Evolutionary conservation across 2,888 invertebrate genomes (phyloP).

Genomic region (Rhagonycha fulva): DNA sequence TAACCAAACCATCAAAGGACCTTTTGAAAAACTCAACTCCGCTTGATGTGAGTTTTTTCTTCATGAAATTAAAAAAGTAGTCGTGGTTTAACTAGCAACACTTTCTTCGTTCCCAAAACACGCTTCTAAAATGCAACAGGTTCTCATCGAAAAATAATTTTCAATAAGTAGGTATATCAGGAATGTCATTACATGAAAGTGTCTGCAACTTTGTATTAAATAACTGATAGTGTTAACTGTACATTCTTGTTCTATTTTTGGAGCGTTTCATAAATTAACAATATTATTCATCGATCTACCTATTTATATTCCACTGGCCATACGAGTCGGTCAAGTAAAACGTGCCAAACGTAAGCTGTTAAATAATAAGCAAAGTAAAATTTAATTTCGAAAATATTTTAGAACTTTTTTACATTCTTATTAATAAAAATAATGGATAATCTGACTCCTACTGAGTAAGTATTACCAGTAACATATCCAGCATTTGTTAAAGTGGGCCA

Average conservation of each 20-base stretch:
- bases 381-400: neutral
- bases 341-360: neutral
- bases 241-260: neutral
- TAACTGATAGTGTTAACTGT: neutral
- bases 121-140: neutral
- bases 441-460: neutral
- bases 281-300: neutral
- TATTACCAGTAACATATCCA: neutral
- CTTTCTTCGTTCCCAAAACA: too few relatives aligned
- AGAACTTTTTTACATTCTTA: neutral
- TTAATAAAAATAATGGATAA: neutral
- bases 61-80: too few relatives aligned
- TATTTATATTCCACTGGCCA: neutral
- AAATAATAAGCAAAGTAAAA: neutral
- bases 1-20: too few relatives aligned
- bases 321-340: neutral
- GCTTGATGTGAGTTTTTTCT: too few relatives aligned
- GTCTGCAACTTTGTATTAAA: neutral
- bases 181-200: neutral
- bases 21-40: too few relatives aligned
- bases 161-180: too few relatives aligned
- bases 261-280: neutral
- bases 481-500: conserved; percentile 25
- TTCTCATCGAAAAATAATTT: neutral
- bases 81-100: too few relatives aligned